Evolutionary conservation across 2,888 invertebrate species (phyloP), one percentile per base, ranked within the genome.

Genomic region (Agonum fuliginosum): DNA sequence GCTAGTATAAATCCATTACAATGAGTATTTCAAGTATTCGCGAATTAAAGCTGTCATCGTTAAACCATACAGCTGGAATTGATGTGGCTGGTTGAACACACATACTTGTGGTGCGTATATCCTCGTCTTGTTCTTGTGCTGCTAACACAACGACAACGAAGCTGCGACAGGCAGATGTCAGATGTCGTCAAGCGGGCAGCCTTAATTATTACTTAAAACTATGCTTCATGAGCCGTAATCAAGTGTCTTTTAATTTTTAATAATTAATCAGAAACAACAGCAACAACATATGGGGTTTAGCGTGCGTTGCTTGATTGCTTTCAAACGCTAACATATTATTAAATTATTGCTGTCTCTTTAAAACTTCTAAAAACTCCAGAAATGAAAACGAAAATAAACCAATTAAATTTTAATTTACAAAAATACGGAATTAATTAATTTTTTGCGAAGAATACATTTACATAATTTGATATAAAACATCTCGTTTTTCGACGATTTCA

Each of bases 171-270:
- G 58, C 58, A 62, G 58, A 62, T 62, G 58, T 30, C 58, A 62
- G 27, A 12, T 62, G 58, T 30, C 30, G 30, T 62, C 58, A 62
- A 62, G 58, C 58, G 58, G 58, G 58, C 58, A 62, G 58, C 34
- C 58, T 62, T 62, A 62, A 62, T 62, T 62, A 62, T 62, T 62
- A 62, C 30, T 62, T 62, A 27, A 62, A 62, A 62, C 58, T 62
- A 62, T 27, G 58, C 58, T 62, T 62, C 58, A 62, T 62, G 30
- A 62, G 17, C 58, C 27, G 58, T 62, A 62, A 62, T 62, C 58
- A 62, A 62, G 58, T 62, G 58, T 27, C 58, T 62, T 62, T 62
- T 62, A 62, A 62, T 62, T 62, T 62, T 62, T 62, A 62, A 62
- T 62, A 62, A 62, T 62, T 62, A 62, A 62, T 62, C 58, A 62